Evolutionary conservation across 2,113 vertebrate species (phyloP).

Genomic region (Abramis brama): DNA sequence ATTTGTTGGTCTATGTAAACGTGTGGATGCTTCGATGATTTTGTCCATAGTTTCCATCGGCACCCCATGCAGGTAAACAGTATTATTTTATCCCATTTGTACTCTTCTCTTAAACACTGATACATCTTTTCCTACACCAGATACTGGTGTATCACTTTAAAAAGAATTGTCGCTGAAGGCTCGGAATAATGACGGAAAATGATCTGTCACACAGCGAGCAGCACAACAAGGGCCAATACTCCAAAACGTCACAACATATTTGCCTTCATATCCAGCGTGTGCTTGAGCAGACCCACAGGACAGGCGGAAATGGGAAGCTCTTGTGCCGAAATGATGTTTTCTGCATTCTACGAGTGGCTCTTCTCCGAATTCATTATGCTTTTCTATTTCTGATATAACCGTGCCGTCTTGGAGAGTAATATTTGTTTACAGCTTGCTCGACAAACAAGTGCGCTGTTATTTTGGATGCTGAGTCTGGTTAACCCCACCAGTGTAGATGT

Average conservation of each 20-base stretch:
- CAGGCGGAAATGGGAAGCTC: slow-evolving; percentile 31
- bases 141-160: neutral
- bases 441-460: slow-evolving; percentile 31
- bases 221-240: slow-evolving; percentile 23
- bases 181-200: slow-evolving; percentile 21
- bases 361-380: slow-evolving; percentile 37
- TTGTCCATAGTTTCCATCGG: neutral
- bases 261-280: slow-evolving; percentile 19
- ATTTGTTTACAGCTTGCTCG: slow-evolving; percentile 38
- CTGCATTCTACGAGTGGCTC: slow-evolving; percentile 33
- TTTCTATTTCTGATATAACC: slow-evolving; percentile 34
- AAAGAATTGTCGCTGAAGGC: slow-evolving; percentile 22
- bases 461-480: slow-evolving; percentile 8
- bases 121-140: neutral
- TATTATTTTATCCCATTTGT: slow-evolving; percentile 21
- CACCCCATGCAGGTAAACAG: neutral
- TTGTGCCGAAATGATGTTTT: slow-evolving; percentile 29
- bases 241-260: slow-evolving; percentile 33
- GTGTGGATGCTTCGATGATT: neutral
- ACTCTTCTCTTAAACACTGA: neutral
- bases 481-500: slow-evolving; percentile 9
- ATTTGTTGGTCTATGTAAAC: neutral
- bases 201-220: slow-evolving; percentile 15
- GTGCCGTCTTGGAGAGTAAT: neutral
- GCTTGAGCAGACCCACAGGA: slow-evolving; percentile 35